These are phyloP conservation scores for Biston betularia DNA, from an alignment of 2,888 invertebrate species.

Conservation along the genomic window DNA sequence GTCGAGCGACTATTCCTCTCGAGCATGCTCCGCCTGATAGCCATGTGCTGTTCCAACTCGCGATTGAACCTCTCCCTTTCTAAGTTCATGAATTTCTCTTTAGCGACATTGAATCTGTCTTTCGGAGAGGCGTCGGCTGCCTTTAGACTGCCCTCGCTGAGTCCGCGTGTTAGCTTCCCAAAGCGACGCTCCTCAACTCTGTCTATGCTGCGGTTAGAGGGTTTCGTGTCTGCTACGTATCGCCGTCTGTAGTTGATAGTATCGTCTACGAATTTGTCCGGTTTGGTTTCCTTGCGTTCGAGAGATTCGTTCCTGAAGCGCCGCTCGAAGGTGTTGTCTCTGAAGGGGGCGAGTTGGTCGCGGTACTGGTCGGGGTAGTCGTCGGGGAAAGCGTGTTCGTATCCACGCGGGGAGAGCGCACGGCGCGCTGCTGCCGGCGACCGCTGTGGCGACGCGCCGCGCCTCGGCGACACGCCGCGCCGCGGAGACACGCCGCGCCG, in stretches of 20 bases:
- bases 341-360: slow-evolving; percentile 75
- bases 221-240: slow-evolving; percentile 81
- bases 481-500: slow-evolving; percentile 73
- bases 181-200: slow-evolving; percentile 79
- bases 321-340: slow-evolving; percentile 65
- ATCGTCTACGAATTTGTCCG: slow-evolving; percentile 74
- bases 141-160: slow-evolving; percentile 80
- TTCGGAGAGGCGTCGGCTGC: slow-evolving; percentile 87
- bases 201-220: slow-evolving; percentile 77
- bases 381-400: slow-evolving; percentile 62
- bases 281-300: slow-evolving; percentile 55
- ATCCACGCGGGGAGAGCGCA: slow-evolving; percentile 63
- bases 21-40: slow-evolving; percentile 80
- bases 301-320: slow-evolving; percentile 59
- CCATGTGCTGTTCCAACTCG: slow-evolving; percentile 84
- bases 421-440: slow-evolving; percentile 52
- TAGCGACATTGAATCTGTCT: slow-evolving; percentile 94
- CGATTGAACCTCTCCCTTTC: slow-evolving; percentile 89
- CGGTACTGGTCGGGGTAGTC: slow-evolving; percentile 60
- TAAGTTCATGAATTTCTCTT: slow-evolving; percentile 93
- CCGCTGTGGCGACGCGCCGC: slow-evolving; percentile 65
- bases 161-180: slow-evolving; percentile 74
- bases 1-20: slow-evolving; percentile 84
- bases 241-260: slow-evolving; percentile 77
- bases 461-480: slow-evolving; percentile 78